Evolutionary conservation across 1,140 invertebrate genomes (phyloP), one percentile per base, ranked within the genome.

Genomic region (Hypsibius dujardini): DNA sequence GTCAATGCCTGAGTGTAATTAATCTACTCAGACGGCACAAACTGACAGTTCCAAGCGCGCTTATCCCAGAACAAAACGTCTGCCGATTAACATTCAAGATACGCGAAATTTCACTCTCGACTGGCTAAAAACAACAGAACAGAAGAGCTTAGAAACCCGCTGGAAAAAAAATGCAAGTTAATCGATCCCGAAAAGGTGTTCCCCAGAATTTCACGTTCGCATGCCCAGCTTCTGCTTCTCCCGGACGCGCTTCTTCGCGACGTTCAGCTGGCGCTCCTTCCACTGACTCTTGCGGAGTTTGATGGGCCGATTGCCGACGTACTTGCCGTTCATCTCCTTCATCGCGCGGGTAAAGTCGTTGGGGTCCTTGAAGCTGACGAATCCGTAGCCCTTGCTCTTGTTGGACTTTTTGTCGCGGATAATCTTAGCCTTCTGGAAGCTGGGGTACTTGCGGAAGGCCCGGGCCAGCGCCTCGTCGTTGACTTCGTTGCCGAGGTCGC

Each of bases 361-460:
- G 0, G 95, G 93, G 80, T 98, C 93, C 78, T 92, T 94, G 78
- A 98, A 98, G 75, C 94, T 98, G 47, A 98, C 91, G 80, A 99
- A 98, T 2, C 95, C 95, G 81, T 95, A 99, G 2, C 95, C 95
- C 83, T 96, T 96, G 67, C 90, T 95, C 81, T 98, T 98, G 78
- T 97, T 97, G 0, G 92, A 95, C 67, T 94, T 81, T 77, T 95
- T 95, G 78, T 99, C 95, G 73, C 95, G 82, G 1, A 98, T 86
- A 2, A 99, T 95, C 79, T 94, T 94, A 0, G 95, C 95, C 78
- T 87, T 88, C 77, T 89, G 84, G 80, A 98, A 98, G 59, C 93
- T 95, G 0, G 88, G 85, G 82, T 90, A 99, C 78, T 94, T 93
- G 75, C 88, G 89, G 77, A 99, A 99, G 1, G 93, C 94, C 75